These are phyloP conservation scores for Malachius bipustulatus DNA, from an alignment of 2,888 invertebrate species.

Conservation along the genomic window DNA sequence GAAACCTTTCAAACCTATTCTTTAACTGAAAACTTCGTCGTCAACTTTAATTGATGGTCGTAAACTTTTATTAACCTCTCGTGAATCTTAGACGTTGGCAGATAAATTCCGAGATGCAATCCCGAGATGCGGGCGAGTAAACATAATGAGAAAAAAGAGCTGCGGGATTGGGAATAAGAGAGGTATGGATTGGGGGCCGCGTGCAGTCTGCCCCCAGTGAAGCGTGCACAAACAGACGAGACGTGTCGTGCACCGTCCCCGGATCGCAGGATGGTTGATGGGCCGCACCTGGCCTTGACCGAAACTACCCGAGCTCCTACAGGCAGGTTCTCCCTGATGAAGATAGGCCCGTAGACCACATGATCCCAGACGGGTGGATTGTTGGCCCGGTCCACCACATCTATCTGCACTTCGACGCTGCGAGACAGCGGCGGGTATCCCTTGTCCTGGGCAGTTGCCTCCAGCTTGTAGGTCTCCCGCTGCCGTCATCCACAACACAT, in stretches of 20 bases:
- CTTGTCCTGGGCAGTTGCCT: slow-evolving; percentile 97
- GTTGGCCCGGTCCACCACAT: slow-evolving; percentile 96
- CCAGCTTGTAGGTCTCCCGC: slow-evolving; percentile 97
- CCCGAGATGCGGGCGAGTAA: no score
- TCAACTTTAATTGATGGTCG: no score
- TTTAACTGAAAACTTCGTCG: no score
- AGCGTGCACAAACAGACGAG: slow-evolving; percentile 39
- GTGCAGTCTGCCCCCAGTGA: slow-evolving; percentile 48
- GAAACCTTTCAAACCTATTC: no score
- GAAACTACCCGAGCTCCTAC: slow-evolving; percentile 96
- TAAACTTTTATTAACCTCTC: no score
- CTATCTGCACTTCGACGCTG: slow-evolving; percentile 96
- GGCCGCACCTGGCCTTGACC: slow-evolving; percentile 98
- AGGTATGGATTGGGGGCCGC: slow-evolving; percentile 38
- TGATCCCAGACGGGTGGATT: slow-evolving; percentile 97
- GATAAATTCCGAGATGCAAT: no score
- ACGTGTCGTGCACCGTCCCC: slow-evolving; percentile 36
- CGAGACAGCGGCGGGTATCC: slow-evolving; percentile 90
- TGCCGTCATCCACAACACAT: slow-evolving; percentile 34
- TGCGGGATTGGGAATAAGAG: background rate
- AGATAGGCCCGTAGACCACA: slow-evolving; percentile 92
- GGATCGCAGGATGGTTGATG: slow-evolving; percentile 41
- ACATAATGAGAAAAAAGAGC: no score
- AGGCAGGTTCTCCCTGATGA: slow-evolving; percentile 95
- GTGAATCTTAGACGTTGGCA: no score